Percentiles rank a stretch among this genome's conserved stretches.
Conservation (phyloP, 2,888 invertebrate species). For the Parascotia fuliginaria region DNA sequence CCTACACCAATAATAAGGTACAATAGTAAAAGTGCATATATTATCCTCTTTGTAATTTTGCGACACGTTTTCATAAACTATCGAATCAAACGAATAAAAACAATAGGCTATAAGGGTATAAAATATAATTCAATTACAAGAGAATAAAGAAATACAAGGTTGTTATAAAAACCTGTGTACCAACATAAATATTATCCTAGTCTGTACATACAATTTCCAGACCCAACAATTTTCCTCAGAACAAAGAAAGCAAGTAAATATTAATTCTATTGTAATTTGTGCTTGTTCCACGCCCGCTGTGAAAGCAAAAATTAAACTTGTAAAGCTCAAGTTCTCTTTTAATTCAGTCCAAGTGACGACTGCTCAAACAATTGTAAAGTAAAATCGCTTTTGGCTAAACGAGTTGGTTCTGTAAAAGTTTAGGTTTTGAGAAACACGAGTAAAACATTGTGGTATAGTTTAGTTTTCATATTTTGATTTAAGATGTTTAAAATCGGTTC, state of each 20-base stretch:
- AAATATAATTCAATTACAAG: too few species aligned
- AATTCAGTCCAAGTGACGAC: conserved; percentile 44
- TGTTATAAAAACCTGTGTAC: background rate
- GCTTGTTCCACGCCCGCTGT: conserved; percentile 24
- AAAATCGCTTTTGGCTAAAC: conserved; percentile 64
- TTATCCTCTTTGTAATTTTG: too few species aligned
- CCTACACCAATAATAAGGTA: too few species aligned
- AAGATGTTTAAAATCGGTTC: too few species aligned
- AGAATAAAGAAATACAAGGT: background rate
- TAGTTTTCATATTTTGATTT: too few species aligned
- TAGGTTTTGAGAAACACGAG: too few species aligned
- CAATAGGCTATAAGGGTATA: too few species aligned
- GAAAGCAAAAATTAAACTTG: conserved; percentile 55
- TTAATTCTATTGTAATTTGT: conserved; percentile 38
- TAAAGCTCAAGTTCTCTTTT: conserved; percentile 55
- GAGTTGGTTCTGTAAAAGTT: conserved; percentile 11
- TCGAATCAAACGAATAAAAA: too few species aligned
- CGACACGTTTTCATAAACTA: too few species aligned
- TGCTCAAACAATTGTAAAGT: conserved; percentile 61
- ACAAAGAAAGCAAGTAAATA: conserved; percentile 40
- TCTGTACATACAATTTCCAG: conserved; percentile 17
- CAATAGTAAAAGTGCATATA: too few species aligned
- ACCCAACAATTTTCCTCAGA: conserved; percentile 16
- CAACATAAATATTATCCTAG: conserved; percentile 3
- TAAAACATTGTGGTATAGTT: too few species aligned